A percentile compares a stretch with the other conserved stretches of the same genome.
These are phyloP conservation scores for Epinotia bilunana DNA, from an alignment of 2,888 invertebrate genomes.

Conservation along the genomic window DNA sequence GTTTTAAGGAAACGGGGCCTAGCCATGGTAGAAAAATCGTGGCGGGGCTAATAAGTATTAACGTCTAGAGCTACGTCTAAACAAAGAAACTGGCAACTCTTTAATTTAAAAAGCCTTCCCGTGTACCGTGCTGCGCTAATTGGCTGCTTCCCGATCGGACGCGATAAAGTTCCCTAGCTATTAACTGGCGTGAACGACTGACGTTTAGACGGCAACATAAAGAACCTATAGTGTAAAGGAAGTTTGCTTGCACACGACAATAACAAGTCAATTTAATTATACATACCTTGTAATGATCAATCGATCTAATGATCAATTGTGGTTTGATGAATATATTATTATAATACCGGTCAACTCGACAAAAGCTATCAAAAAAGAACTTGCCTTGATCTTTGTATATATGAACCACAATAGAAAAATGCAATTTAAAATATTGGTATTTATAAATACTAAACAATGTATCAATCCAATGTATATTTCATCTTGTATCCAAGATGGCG, in stretches of 20 bases:
- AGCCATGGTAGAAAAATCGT: no score
- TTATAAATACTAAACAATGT: slow-evolving; percentile 25
- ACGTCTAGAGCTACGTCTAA: background rate
- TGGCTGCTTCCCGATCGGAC: slow-evolving; percentile 47
- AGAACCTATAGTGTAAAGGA: slow-evolving; percentile 26
- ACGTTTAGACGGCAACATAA: slow-evolving; percentile 44
- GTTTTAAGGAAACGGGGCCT: no score
- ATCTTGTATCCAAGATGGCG: slow-evolving; percentile 43
- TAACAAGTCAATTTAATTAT: no score
- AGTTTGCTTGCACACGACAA: slow-evolving; percentile 16
- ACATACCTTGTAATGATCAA: no score
- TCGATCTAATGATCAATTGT: no score
- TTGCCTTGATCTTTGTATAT: no score
- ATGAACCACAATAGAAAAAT: background rate
- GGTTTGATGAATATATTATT: no score
- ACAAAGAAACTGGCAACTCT: slow-evolving; percentile 20
- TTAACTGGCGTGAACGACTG: slow-evolving; percentile 48
- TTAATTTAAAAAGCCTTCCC: slow-evolving; percentile 19
- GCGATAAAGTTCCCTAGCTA: slow-evolving; percentile 47
- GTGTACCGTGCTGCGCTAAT: slow-evolving; percentile 43
- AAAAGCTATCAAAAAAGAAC: no score
- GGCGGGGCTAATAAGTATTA: no score
- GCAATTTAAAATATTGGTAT: background rate
- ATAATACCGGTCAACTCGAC: no score
- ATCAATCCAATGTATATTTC: slow-evolving; percentile 35